Percentiles rank a stretch among this genome's conserved stretches.
Evolutionary conservation across 2,888 invertebrate species (phyloP).

Genomic region (Hartigia nigra): DNA sequence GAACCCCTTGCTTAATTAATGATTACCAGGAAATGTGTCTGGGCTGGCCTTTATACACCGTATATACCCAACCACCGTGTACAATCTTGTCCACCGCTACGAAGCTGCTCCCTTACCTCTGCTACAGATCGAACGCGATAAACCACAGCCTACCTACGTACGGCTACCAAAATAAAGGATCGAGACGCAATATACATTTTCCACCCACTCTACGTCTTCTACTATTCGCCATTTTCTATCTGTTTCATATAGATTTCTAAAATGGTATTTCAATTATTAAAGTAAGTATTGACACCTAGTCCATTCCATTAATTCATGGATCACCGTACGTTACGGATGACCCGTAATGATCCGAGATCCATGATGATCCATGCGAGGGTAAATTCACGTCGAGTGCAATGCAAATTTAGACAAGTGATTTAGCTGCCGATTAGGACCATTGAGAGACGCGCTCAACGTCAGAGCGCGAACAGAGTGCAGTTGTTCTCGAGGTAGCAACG

Average conservation of each 20-base stretch:
- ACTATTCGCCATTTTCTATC: neutral
- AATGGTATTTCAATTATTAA: neutral
- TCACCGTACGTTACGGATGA: neutral
- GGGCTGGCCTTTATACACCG: conserved; percentile 51
- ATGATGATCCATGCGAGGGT: neutral
- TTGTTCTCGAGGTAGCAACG: neutral
- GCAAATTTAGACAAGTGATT: neutral
- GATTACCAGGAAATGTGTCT: conserved; percentile 64
- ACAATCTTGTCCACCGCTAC: conserved; percentile 9
- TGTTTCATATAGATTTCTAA: neutral
- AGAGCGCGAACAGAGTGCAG: neutral
- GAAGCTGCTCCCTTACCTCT: conserved; percentile 10
- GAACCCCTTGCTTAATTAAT: conserved; percentile 61
- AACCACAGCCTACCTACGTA: conserved; percentile 17
- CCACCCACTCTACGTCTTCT: neutral
- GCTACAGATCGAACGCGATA: conserved; percentile 43
- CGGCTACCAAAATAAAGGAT: neutral
- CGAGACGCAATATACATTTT: neutral
- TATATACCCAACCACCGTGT: conserved; percentile 31
- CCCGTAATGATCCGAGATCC: neutral
- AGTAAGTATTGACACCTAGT: neutral
- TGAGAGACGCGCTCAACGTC: neutral
- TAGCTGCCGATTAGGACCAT: neutral
- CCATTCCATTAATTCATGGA: no score
- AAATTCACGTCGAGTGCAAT: neutral